These are phyloP conservation scores for Drosophila ambigua DNA, from an alignment of 1,140 invertebrate genomes.

Conservation along the genomic window DNA sequence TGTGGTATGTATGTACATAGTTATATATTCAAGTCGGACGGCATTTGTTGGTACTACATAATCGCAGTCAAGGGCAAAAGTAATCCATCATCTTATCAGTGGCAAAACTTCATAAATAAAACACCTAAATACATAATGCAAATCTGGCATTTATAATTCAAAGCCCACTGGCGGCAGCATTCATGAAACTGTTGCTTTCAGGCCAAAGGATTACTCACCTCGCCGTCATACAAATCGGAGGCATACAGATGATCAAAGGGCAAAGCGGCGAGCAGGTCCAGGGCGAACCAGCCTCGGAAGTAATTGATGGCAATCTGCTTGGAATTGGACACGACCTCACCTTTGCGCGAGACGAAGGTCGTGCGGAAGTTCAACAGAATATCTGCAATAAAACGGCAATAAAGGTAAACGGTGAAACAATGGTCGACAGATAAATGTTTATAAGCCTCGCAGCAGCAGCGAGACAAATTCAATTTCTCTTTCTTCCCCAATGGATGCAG, in stretches of 20 bases:
- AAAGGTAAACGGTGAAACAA: constrained; percentile 39
- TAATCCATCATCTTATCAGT: constrained; percentile 7
- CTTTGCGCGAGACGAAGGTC: constrained; percentile 99
- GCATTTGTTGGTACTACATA: no score
- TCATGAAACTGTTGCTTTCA: constrained; percentile 17
- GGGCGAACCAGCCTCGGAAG: constrained; percentile 97
- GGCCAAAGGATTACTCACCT: constrained; percentile 86
- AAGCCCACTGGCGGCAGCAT: constrained; percentile 15
- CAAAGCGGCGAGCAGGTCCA: constrained; percentile 96
- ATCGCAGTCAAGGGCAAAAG: background rate
- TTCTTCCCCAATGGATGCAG: background rate
- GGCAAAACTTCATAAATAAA: no score
- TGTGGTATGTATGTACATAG: no score
- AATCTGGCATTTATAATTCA: constrained; percentile 40
- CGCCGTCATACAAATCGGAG: constrained; percentile 92
- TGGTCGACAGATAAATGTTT: constrained; percentile 32
- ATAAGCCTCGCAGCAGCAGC: constrained; percentile 20
- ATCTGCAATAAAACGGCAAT: constrained; percentile 89
- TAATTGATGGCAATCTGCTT: constrained; percentile 95
- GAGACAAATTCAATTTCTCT: constrained; percentile 48
- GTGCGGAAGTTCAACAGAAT: constrained; percentile 99
- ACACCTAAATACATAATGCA: constrained; percentile 5
- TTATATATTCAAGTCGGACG: no score
- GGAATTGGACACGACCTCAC: constrained; percentile 98
- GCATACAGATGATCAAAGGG: constrained; percentile 98